Evolutionary conservation across 2,797 vertebrate species (phyloP).

Genomic region (Chloroceryle inda): DNA sequence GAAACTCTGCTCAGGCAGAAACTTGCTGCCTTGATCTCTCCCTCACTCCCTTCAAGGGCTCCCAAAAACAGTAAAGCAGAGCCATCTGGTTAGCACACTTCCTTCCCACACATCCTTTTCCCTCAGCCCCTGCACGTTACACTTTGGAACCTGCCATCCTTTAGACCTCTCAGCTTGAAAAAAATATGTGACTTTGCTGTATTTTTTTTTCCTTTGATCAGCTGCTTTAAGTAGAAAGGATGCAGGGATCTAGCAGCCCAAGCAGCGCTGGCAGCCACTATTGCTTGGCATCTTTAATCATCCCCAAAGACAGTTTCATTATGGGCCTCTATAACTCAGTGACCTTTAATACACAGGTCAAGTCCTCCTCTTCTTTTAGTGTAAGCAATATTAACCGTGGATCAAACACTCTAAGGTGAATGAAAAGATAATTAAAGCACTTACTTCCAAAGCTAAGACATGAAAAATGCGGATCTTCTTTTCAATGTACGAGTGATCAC

Average conservation of each 20-base stretch:
- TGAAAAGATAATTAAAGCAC: background rate
- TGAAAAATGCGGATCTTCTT: background rate
- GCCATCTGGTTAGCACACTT: conserved; percentile 58
- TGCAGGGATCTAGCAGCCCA: background rate
- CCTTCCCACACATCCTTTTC: conserved; percentile 48
- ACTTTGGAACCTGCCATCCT: conserved; percentile 43
- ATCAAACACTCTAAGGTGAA: background rate
- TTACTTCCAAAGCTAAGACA: background rate
- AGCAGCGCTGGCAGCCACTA: background rate
- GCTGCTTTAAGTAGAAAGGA: background rate
- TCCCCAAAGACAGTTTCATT: conserved; percentile 29
- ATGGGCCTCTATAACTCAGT: background rate
- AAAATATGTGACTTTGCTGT: conserved; percentile 19
- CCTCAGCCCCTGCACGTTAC: conserved; percentile 45
- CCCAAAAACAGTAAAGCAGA: conserved; percentile 33
- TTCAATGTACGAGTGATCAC: background rate
- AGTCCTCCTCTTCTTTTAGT: background rate
- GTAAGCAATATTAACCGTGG: background rate
- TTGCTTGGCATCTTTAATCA: conserved; percentile 2
- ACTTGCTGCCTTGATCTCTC: conserved; percentile 38
- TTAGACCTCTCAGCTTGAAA: background rate
- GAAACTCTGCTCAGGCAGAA: conserved; percentile 23
- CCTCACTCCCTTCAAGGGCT: conserved; percentile 35
- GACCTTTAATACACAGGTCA: conserved; percentile 19
- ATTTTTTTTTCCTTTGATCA: conserved; percentile 3